Conservation (phyloP, 30 jellyfish, hydroid and myxozoan genomes). For the Chironex yamaguchii region DNA sequence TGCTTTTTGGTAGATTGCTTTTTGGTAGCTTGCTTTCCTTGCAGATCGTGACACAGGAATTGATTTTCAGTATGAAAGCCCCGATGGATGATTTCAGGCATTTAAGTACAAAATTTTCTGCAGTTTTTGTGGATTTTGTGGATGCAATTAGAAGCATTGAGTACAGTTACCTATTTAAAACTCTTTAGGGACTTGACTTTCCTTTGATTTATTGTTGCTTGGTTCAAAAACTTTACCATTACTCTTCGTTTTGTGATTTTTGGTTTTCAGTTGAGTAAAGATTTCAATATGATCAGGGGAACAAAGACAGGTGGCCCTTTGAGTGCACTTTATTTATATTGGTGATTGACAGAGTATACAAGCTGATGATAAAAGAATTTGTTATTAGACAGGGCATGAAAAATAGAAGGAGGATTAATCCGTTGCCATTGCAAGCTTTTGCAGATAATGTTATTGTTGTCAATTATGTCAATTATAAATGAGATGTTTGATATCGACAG, state of each 20-base stretch:
- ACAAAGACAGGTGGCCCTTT: no score
- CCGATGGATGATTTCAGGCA: neutral
- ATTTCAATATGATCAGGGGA: no score
- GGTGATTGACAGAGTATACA: conserved; percentile 23
- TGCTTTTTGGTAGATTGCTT: neutral
- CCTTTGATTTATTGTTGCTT: neutral
- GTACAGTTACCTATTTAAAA: neutral
- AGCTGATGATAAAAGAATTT: conserved; percentile 18
- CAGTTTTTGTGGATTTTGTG: neutral
- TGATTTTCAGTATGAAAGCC: neutral
- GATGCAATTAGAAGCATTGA: neutral
- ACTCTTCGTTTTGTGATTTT: no score
- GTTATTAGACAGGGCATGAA: conserved; percentile 18
- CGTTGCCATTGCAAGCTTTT: conserved; percentile 31
- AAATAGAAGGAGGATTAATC: conserved; percentile 5
- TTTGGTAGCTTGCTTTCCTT: neutral
- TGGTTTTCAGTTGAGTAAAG: no score
- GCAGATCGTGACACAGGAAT: neutral
- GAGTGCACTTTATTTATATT: conserved; percentile 5
- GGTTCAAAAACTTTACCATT: conserved; percentile 1
- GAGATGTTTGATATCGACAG: neutral
- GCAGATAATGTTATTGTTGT: neutral
- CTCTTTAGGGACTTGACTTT: neutral
- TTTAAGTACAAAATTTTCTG: neutral
- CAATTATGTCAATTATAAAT: neutral